These are phyloP conservation scores for Drosophila stalkeri DNA, from an alignment of 2,888 invertebrate species.

Conservation along the genomic window DNA sequence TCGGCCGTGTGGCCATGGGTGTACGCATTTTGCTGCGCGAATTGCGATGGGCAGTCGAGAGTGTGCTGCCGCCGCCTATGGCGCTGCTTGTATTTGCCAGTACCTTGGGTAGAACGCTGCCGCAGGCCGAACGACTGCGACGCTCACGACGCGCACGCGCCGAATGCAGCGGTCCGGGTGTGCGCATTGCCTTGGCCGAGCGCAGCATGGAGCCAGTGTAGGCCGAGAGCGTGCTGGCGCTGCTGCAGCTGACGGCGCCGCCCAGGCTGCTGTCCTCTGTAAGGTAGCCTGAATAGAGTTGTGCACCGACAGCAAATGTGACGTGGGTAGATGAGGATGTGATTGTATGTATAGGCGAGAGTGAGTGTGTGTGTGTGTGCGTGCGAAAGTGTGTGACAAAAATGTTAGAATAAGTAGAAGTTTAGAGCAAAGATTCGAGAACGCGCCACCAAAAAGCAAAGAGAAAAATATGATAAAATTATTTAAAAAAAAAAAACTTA, in stretches of 20 bases:
- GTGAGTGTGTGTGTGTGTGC: conserved; percentile 15
- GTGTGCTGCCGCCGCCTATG: conserved; percentile 12
- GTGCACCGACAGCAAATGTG: conserved; percentile 33
- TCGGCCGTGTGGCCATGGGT: conserved; percentile 76
- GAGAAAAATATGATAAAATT: neutral
- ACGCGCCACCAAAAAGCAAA: conserved; percentile 34
- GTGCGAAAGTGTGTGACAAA: conserved; percentile 6
- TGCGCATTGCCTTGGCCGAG: conserved; percentile 64
- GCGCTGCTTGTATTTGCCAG: conserved; percentile 40
- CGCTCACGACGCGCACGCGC: conserved; percentile 82
- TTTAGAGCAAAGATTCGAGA: conserved; percentile 31
- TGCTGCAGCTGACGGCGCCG: conserved; percentile 51
- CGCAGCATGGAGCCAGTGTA: conserved; percentile 52
- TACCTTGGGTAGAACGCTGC: conserved; percentile 40
- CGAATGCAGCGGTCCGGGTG: conserved; percentile 83
- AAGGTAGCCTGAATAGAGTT: conserved; percentile 84
- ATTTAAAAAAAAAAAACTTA: conserved; percentile 10
- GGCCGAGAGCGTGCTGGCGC: conserved; percentile 45
- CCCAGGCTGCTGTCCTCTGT: conserved; percentile 84
- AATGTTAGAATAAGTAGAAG: conserved; percentile 11
- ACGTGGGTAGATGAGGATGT: conserved; percentile 12
- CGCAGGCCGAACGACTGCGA: conserved; percentile 83
- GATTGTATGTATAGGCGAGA: conserved; percentile 20
- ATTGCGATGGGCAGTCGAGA: conserved; percentile 39
- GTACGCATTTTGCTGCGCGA: conserved; percentile 83